Percentiles rank a stretch among this genome's conserved stretches.
phyloP scores from a whole-genome alignment of 1,140 invertebrate species.

The Eriosoma lanigerum region DNA sequence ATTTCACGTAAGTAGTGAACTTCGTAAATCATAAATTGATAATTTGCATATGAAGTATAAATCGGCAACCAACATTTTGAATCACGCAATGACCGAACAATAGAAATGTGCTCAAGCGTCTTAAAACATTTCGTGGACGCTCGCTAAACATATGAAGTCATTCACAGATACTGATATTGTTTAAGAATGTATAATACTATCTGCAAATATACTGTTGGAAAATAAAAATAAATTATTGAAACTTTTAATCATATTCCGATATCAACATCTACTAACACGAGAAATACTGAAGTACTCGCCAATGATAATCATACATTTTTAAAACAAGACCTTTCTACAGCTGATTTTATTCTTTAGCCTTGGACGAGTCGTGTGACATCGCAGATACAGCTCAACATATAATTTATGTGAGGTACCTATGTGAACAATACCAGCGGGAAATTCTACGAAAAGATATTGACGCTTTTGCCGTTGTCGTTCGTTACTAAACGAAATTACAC shows the following conservation, averaged over 20 bases:
- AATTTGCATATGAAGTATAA: not conserved
- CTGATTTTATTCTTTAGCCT: too few relatives aligned
- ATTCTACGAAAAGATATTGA: constrained; percentile 1
- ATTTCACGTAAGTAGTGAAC: not conserved
- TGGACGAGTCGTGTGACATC: too few relatives aligned
- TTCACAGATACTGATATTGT: constrained; percentile 36
- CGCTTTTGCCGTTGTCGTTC: not conserved
- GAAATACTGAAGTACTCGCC: constrained; percentile 17
- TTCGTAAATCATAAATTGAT: constrained; percentile 6
- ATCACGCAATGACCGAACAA: too few relatives aligned
- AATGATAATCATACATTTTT: not conserved
- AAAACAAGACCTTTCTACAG: not conserved
- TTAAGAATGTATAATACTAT: constrained; percentile 22
- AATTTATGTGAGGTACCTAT: constrained; percentile 12
- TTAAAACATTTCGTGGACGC: constrained; percentile 25
- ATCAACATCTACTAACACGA: constrained; percentile 18
- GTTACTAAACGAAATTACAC: too few relatives aligned
- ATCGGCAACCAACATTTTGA: too few relatives aligned
- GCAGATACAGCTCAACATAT: not conserved
- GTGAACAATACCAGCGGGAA: not conserved
- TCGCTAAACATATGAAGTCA: too few relatives aligned
- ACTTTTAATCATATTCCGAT: constrained; percentile 30
- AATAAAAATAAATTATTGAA: constrained; percentile 34
- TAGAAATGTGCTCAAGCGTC: constrained; percentile 32
- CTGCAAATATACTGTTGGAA: too few relatives aligned